Base-by-base conservation (phyloP, 2,797 vertebrate species). In the Somateria mollissima region DNA sequence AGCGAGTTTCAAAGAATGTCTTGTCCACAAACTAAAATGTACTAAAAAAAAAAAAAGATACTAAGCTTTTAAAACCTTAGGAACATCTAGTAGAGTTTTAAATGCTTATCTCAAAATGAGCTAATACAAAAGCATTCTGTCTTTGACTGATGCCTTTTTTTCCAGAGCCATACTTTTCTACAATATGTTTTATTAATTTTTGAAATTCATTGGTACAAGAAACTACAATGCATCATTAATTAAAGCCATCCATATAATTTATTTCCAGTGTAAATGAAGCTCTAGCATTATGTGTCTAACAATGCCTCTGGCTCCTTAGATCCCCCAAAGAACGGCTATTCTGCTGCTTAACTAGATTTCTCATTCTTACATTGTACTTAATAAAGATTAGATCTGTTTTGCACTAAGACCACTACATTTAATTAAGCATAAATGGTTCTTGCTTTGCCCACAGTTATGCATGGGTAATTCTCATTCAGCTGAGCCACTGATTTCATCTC, bases 381-480 rank as follows among this genome's bases (percentile, higher is more conserved):
- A 83, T 51, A 90, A 54, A 74, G 57, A 91, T 92, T 34, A 80
- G 45, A 94, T 81, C 89, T 75, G 73, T 57, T 87, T 62, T 74
- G 37, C 41, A 78, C 53, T 87, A 47, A 77, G 70, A 78, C 21
- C 62, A 69, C 37, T 84, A 62, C 17, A 84, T 85, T 97, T 92
- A 95, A 93, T 95, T 95, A 92, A 94, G 69, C 41, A 45, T n/a
- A 86, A 89, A 94, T 22, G 36, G 64, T 61, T 87, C 1, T 0
- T 39, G 60, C 49, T 91, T 65, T 61, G 64, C 53, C 80, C 1
- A 4, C 64, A 65, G 64, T 30, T 57, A 89, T 4, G 69, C 76
- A 56, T 21, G 19, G 37, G 15, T 90, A 95, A 88, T 41, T 84
- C 45, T 15, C 39, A 49, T 75, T 95, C 74, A 89, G 28, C 14